phyloP scores from a whole-genome alignment of 1,140 invertebrate genomes.

The Pachypeltis micranthus region DNA sequence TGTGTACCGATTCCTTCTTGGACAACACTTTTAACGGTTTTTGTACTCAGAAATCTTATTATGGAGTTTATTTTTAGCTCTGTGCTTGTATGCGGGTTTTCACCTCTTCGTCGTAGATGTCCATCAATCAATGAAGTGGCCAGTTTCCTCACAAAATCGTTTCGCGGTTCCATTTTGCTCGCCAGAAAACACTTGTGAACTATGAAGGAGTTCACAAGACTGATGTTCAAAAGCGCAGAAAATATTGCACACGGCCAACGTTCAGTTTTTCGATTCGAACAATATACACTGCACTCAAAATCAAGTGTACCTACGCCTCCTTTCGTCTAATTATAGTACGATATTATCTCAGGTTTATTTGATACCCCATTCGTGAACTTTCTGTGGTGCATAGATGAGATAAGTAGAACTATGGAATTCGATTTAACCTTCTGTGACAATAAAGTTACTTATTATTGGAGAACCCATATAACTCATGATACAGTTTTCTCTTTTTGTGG shows the following conservation, averaged over 20 bases:
- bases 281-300: not conserved
- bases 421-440: not conserved
- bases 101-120: no score
- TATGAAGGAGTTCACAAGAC: not conserved
- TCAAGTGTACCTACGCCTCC: not conserved
- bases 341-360: not conserved
- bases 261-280: not conserved
- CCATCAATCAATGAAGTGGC: no score
- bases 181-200: not conserved
- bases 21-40: no score
- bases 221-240: not conserved
- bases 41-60: no score
- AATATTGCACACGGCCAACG: not conserved
- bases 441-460: not conserved
- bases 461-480: not conserved
- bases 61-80: no score
- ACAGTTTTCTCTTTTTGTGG: not conserved
- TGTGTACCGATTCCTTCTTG: no score
- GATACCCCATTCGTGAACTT: not conserved
- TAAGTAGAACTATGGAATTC: not conserved
- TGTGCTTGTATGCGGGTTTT: no score
- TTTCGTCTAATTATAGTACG: not conserved
- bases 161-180: not conserved
- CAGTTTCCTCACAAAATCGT: not conserved
- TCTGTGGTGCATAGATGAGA: not conserved